Conservation (phyloP, 2,888 invertebrate genomes). For the Coremacera marginata region DNA sequence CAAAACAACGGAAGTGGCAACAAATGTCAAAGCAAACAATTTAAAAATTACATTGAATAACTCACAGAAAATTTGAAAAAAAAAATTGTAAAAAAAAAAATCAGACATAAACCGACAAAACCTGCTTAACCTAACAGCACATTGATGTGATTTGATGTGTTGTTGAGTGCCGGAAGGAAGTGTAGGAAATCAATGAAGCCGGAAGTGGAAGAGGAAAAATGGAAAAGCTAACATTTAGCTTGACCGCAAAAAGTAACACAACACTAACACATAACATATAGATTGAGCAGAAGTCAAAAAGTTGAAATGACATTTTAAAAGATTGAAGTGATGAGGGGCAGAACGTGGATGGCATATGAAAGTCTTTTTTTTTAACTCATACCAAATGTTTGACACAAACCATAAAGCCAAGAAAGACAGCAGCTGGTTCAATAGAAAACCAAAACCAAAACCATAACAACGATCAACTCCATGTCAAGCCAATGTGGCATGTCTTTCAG, state of each 20-base stretch:
- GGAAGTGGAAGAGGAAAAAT: not conserved
- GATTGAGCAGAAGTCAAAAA: too few species aligned
- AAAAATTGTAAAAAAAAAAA: not conserved
- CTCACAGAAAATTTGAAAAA: not conserved
- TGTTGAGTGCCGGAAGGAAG: not conserved
- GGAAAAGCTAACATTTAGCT: not conserved
- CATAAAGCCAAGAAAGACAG: too few species aligned
- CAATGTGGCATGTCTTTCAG: too few species aligned
- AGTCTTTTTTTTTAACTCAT: too few species aligned
- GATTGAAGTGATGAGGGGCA: too few species aligned
- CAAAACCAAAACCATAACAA: too few species aligned
- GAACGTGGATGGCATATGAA: too few species aligned
- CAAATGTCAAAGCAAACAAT: not conserved
- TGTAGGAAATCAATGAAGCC: not conserved
- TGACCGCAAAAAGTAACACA: slow-evolving; percentile 11
- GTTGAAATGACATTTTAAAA: too few species aligned
- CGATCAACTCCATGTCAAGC: too few species aligned
- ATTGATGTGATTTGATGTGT: not conserved
- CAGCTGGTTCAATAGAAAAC: too few species aligned
- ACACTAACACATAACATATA: not conserved
- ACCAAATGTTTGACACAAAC: too few species aligned
- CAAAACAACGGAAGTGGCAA: not conserved
- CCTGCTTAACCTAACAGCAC: too few species aligned
- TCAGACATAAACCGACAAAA: not conserved
- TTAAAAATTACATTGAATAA: not conserved